These are phyloP conservation scores for Agrochola lychnidis DNA, from an alignment of 2,888 invertebrate species.

Conservation along the genomic window DNA sequence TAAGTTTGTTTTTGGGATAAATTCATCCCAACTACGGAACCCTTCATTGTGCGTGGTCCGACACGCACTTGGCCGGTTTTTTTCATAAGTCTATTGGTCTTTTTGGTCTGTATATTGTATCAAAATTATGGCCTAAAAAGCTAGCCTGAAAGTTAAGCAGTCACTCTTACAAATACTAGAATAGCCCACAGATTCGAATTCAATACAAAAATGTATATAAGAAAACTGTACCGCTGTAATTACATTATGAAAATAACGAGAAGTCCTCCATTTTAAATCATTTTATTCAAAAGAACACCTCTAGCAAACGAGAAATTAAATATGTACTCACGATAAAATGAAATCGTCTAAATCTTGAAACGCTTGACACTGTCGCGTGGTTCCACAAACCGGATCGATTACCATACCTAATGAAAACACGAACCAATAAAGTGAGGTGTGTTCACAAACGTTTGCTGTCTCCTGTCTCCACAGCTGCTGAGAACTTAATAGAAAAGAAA, in stretches of 20 bases:
- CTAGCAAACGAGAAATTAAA: slow-evolving; percentile 16
- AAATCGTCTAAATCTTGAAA: slow-evolving; percentile 25
- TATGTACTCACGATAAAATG: slow-evolving; percentile 7
- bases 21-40: no score
- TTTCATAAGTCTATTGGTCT: no score
- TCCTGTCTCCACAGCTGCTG: neutral
- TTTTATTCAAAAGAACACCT: slow-evolving; percentile 1
- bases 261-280: neutral
- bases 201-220: no score
- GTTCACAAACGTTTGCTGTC: slow-evolving; percentile 28
- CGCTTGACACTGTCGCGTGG: slow-evolving; percentile 7
- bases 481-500: slow-evolving; percentile 22
- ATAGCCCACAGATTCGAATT: neutral
- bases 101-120: no score
- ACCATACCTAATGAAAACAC: slow-evolving; percentile 42
- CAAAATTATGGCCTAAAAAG: neutral
- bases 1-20: no score
- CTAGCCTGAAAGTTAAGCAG: neutral
- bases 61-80: no score
- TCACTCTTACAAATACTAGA: neutral
- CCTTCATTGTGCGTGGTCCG: no score
- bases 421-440: slow-evolving; percentile 46
- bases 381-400: slow-evolving; percentile 39
- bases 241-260: neutral
- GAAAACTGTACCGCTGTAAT: neutral